These are phyloP conservation scores for Ichneumoninae sp. DNA, from an alignment of 2,888 invertebrate genomes.

Conservation along the genomic window DNA sequence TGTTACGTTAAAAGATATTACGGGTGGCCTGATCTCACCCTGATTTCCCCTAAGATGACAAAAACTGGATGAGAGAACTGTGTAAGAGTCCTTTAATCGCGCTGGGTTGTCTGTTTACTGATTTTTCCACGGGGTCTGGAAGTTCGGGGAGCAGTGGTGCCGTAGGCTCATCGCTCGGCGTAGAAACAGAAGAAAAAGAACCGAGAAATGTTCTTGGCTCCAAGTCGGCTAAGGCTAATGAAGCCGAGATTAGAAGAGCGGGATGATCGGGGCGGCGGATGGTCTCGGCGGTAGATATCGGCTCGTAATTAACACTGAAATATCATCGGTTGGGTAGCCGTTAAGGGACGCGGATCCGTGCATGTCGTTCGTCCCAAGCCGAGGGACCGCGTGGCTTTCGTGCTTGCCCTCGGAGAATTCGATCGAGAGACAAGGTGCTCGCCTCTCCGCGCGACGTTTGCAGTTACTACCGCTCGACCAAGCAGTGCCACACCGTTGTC, in stretches of 20 bases:
- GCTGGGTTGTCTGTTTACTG: not conserved
- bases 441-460: constrained; percentile 3
- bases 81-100: not conserved
- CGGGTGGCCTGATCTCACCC: too few relatives aligned
- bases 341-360: constrained; percentile 63
- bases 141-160: constrained; percentile 25
- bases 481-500: constrained; percentile 6
- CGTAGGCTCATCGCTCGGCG: constrained; percentile 9
- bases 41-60: not conserved
- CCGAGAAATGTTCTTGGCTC: constrained; percentile 74
- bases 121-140: constrained; percentile 10
- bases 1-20: too few relatives aligned
- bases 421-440: constrained; percentile 58
- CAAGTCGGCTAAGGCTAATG: constrained; percentile 75
- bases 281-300: constrained; percentile 78
- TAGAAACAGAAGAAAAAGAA: constrained; percentile 23
- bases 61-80: not conserved
- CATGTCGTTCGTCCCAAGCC: constrained; percentile 16
- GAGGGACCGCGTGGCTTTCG: constrained; percentile 28
- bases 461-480: not conserved
- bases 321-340: constrained; percentile 78
- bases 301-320: constrained; percentile 82
- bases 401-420: constrained; percentile 23
- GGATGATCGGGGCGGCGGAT: constrained; percentile 37
- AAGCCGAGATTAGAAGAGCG: constrained; percentile 80